Evolutionary conservation across 2,113 vertebrate species (phyloP).

Genomic region (Bothrops jararaca): DNA sequence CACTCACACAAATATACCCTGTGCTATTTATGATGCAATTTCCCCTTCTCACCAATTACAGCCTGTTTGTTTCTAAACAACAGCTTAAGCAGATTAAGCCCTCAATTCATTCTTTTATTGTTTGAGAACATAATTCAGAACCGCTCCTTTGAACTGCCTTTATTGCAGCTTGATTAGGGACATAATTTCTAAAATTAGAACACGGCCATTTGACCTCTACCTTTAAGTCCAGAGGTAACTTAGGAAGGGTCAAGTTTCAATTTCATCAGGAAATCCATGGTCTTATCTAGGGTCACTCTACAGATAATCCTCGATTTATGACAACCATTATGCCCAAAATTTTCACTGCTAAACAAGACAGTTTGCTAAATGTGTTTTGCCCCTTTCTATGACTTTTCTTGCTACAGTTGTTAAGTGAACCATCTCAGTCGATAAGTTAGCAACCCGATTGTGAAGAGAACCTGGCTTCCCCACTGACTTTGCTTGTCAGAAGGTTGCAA

Average conservation of each 20-base stretch:
- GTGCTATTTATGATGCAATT: fast-evolving
- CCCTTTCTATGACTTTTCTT: neutral
- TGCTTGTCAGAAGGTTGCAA: neutral
- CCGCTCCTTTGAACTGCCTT: neutral
- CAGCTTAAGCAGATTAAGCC: neutral
- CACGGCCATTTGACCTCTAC: neutral
- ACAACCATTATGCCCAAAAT: neutral
- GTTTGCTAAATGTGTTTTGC: neutral
- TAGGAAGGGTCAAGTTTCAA: neutral
- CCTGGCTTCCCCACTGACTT: neutral
- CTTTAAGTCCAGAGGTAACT: neutral
- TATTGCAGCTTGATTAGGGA: neutral
- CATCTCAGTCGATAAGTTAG: neutral
- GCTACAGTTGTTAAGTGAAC: neutral
- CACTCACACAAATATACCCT: neutral
- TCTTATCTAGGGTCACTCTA: neutral
- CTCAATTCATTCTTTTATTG: neutral
- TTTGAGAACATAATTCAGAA: neutral
- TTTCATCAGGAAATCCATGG: neutral
- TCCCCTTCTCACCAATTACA: fast-evolving
- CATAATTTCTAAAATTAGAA: neutral
- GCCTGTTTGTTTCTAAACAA: neutral
- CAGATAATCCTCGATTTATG: neutral
- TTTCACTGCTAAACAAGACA: neutral
- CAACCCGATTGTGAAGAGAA: neutral